These are phyloP conservation scores for Sebastes miniatus DNA, from an alignment of 2,797 vertebrate genomes.

Conservation along the genomic window DNA sequence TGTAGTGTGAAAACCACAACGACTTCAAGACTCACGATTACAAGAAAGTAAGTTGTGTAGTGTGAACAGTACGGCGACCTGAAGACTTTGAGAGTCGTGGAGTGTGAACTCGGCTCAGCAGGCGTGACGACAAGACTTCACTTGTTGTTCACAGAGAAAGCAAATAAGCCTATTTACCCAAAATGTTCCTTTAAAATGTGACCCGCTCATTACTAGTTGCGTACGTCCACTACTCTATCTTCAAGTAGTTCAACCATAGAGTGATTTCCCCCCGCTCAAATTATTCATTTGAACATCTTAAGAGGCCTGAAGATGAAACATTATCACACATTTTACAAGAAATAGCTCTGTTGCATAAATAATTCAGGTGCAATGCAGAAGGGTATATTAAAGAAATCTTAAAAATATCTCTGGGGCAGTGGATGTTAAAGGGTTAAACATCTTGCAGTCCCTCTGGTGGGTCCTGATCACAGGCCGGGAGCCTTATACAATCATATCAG, in stretches of 20 bases:
- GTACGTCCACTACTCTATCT: not conserved
- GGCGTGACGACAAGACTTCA: not conserved
- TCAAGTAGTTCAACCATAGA: not conserved
- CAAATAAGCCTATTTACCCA: not conserved
- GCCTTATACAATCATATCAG: not conserved
- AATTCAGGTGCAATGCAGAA: not conserved
- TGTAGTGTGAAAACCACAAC: not conserved
- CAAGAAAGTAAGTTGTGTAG: not conserved
- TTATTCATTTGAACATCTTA: not conserved
- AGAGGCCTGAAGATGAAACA: not conserved
- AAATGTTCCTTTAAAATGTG: not conserved
- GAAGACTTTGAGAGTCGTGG: not conserved
- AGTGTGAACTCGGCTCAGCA: not conserved
- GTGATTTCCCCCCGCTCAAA: not conserved
- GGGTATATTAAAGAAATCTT: not conserved
- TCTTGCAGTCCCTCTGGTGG: not conserved
- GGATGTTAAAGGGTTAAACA: not conserved
- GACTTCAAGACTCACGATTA: not conserved
- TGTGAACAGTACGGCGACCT: not conserved
- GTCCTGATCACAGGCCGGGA: not conserved
- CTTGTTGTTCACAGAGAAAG: not conserved
- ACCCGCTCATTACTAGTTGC: not conserved
- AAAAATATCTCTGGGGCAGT: not conserved
- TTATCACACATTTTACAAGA: not conserved
- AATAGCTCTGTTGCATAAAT: not conserved